phyloP scores from a whole-genome alignment of 2,113 vertebrate species.

The Lepus europaeus region DNA sequence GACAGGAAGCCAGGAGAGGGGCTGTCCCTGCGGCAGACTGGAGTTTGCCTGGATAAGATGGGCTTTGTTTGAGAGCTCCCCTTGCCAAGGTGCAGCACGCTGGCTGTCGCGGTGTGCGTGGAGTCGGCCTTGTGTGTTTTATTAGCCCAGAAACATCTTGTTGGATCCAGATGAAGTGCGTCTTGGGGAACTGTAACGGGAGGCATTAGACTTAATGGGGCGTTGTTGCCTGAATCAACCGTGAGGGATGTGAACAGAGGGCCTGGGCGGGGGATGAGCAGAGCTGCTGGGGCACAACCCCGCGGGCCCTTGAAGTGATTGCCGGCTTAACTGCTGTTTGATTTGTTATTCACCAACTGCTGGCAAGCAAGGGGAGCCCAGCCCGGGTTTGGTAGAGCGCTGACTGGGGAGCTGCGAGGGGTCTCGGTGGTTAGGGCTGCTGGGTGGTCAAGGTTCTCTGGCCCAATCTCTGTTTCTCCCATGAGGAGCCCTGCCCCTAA shows the following conservation, averaged over 20 bases:
- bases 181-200: constrained; percentile 48
- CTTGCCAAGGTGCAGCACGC: constrained; percentile 9
- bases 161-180: constrained; percentile 72
- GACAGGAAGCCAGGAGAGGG: neutral
- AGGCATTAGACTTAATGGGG: constrained; percentile 62
- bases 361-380: neutral
- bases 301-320: neutral
- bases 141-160: constrained; percentile 73
- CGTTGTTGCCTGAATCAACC: neutral
- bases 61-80: neutral
- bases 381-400: too few species aligned
- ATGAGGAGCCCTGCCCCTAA: neutral
- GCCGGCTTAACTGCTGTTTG: neutral
- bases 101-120: neutral
- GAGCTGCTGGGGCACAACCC: neutral
- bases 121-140: constrained; percentile 51
- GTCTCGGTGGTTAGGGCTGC: neutral
- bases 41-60: constrained; percentile 13
- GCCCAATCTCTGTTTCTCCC: too few species aligned
- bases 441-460: neutral
- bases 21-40: neutral
- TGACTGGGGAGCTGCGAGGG: neutral
- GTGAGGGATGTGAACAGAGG: neutral
- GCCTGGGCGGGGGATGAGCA: neutral
- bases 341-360: neutral